Conservation (phyloP, 2,113 vertebrate genomes). For the Dromaius novaehollandiae region DNA sequence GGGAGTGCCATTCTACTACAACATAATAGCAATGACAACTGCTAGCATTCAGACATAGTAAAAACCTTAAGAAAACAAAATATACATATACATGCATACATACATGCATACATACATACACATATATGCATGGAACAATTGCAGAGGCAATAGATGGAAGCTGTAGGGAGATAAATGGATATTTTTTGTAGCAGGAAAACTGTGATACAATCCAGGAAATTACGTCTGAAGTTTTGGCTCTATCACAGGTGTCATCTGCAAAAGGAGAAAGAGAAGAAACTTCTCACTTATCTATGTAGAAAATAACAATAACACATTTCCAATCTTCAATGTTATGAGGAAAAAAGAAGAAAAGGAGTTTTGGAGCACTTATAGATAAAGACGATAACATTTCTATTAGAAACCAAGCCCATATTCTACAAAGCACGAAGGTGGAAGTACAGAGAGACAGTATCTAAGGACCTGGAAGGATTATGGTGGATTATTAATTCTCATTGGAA, state of each 20-base stretch:
- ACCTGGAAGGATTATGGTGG: no score
- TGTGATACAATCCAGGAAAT: neutral
- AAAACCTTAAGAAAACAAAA: neutral
- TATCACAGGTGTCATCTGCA: neutral
- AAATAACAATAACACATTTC: neutral
- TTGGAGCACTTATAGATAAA: no score
- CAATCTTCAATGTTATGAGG: neutral
- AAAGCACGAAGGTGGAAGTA: neutral
- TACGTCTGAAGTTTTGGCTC: neutral
- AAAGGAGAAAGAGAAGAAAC: neutral
- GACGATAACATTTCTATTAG: neutral
- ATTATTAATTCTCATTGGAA: no score
- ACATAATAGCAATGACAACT: neutral
- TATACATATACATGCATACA: neutral
- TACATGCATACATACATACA: neutral
- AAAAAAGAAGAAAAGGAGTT: neutral
- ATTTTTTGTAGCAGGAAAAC: neutral
- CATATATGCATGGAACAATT: neutral
- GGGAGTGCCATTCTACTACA: neutral
- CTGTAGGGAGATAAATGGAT: neutral
- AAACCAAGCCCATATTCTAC: neutral
- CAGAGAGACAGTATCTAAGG: neutral
- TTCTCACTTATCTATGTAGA: neutral
- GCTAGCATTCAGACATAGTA: neutral
- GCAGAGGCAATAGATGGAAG: neutral